Percentiles rank a stretch among this genome's conserved stretches.
Conservation (phyloP, 2,113 vertebrate species). For the Chiloscyllium plagiosum region DNA sequence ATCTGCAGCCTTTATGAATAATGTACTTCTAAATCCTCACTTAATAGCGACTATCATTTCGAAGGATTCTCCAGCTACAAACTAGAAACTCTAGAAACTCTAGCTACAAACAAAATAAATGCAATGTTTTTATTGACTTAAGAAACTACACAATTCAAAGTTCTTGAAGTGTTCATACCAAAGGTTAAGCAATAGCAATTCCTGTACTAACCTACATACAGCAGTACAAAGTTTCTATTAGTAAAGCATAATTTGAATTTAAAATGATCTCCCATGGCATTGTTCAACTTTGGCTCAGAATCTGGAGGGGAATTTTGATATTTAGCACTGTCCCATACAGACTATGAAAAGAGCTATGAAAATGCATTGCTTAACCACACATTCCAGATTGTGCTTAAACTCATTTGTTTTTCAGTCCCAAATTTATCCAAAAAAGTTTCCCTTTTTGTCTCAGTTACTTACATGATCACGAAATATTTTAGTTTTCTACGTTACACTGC, state of each 20-base stretch:
- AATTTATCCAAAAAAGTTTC: background rate
- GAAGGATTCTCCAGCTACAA: background rate
- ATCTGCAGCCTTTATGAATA: background rate
- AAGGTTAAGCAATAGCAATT: background rate
- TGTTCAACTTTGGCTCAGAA: background rate
- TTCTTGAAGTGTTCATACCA: background rate
- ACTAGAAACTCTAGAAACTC: no score
- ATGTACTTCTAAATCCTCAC: background rate
- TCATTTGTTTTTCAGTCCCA: background rate
- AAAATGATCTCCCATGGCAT: background rate
- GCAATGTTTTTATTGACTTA: background rate
- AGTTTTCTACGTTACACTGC: background rate
- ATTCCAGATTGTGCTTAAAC: background rate
- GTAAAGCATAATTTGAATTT: background rate
- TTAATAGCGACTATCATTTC: background rate
- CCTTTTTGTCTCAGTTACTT: background rate
- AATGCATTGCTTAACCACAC: background rate
- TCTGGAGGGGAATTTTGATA: background rate
- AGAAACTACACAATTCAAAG: background rate
- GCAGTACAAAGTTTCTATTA: background rate
- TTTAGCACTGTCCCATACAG: background rate
- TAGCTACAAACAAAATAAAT: background rate
- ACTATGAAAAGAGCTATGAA: background rate
- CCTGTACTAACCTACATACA: background rate
- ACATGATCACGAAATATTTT: background rate